Base-by-base conservation (phyloP, 2,113 vertebrate species). In the Rhagologus leucostigma region DNA sequence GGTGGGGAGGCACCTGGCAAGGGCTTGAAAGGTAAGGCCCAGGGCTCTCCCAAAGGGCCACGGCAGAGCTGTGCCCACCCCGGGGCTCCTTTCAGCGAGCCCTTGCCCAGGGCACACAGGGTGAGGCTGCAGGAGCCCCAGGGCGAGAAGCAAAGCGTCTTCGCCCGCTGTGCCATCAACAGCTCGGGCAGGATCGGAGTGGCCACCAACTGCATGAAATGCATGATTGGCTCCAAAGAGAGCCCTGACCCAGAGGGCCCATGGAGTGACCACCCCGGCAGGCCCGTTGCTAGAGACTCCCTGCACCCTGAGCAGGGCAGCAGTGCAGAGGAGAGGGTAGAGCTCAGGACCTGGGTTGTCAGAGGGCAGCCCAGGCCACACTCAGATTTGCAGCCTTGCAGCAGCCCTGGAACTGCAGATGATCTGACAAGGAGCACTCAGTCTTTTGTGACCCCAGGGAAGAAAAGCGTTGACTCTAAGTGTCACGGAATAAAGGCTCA, bases 161-260 rank as follows among this genome's bases (percentile, higher is more conserved):
- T 98, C 50, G 98, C 98, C 41, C 98, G 98, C n/a, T 98, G 99
- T 3, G 97, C 98, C n/a, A 96, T 99, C 11, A 98, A 97, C 85
- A 98, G 98, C 95, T 98, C 98, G 6, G 99, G 99, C 89, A 98
- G 98, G 78, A 98, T 99, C 5, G 98, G 98, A 22, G 92, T 99
- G 98, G 98, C 99, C 4, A 99, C 99, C 96, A 98, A 99, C 89
- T 99, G 99, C 97, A 99, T 99, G 96, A 99, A 98, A 47, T 99
- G 99, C 57, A 98, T 99, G 96, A 97, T 99, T 60, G 99, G 98
- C 90, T 98, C 98, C 77, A 98, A 98, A n/a, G 97, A 99, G 27
- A 98, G 99, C 84, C 98, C 98, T 9, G 99, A 99, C 23, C 33
- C 97, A 4, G 98, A 99, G 73, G 97, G 98, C 93, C 98, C 98